Conservation (phyloP, 2,888 invertebrate genomes). For the Hyposoter dolosus region DNA sequence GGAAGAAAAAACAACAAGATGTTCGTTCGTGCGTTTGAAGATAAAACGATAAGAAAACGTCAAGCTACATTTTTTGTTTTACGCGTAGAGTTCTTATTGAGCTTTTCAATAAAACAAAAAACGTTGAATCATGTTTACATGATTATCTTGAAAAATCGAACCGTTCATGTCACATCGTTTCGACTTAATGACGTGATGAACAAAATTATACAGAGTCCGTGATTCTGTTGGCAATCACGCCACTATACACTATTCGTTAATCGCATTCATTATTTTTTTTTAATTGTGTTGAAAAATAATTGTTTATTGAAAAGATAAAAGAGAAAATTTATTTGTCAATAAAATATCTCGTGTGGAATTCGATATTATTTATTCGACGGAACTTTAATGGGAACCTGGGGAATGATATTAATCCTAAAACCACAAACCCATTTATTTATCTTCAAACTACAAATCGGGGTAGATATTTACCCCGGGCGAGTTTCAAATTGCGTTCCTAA, state of each 20-base stretch:
- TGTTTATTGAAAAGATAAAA: slow-evolving; percentile 3
- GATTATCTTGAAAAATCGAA: neutral
- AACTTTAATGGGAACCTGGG: neutral
- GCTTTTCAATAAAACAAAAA: neutral
- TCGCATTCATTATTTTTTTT: slow-evolving; percentile 18
- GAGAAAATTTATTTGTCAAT: slow-evolving; percentile 21
- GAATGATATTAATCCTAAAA: neutral
- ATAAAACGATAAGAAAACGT: slow-evolving; percentile 3
- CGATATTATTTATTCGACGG: neutral
- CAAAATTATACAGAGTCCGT: neutral
- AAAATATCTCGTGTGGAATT: slow-evolving; percentile 21
- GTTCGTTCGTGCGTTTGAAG: slow-evolving; percentile 40
- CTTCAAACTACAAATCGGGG: no score
- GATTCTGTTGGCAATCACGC: neutral
- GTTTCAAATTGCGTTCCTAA: no score
- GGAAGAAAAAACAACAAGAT: slow-evolving; percentile 1
- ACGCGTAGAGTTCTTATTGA: slow-evolving; percentile 20
- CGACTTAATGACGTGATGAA: slow-evolving; percentile 3
- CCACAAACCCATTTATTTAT: no score
- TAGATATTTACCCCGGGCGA: no score
- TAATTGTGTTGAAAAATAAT: slow-evolving; percentile 9
- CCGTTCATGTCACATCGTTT: slow-evolving; percentile 4
- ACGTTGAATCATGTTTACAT: neutral
- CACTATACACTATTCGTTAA: neutral
- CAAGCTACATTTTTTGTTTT: slow-evolving; percentile 34